Conservation (phyloP, 2,797 vertebrate genomes). For the Eurystomus glaucurus region DNA sequence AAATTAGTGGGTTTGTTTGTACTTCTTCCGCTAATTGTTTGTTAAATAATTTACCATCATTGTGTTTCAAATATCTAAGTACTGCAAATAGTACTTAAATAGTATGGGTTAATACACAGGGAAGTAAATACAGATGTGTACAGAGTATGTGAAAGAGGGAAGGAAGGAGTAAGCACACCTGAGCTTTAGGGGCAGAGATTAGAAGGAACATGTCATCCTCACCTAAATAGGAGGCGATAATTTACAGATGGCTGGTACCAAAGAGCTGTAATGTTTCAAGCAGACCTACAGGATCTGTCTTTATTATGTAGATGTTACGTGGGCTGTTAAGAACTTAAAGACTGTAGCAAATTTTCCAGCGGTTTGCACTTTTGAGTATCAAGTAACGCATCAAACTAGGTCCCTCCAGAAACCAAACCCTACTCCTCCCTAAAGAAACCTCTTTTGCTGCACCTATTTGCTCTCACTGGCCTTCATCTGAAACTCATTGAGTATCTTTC, state of each 20-base stretch:
- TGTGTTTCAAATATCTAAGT: conserved; percentile 41
- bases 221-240: background rate
- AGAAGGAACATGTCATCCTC: background rate
- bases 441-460: background rate
- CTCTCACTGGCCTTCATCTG: background rate
- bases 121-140: background rate
- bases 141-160: background rate
- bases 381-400: background rate
- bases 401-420: background rate
- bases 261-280: background rate
- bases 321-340: background rate
- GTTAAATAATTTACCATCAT: conserved; percentile 74
- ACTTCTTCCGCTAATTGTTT: conserved; percentile 75
- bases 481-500: background rate
- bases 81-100: conserved; percentile 11
- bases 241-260: background rate
- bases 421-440: background rate
- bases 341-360: background rate
- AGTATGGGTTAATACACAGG: background rate
- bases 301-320: background rate
- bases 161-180: background rate
- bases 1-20: conserved; percentile 81
- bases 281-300: background rate
- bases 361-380: background rate
- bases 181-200: background rate